Base-by-base conservation (phyloP, 2,797 vertebrate genomes). In the Halcyon leucocephala region DNA sequence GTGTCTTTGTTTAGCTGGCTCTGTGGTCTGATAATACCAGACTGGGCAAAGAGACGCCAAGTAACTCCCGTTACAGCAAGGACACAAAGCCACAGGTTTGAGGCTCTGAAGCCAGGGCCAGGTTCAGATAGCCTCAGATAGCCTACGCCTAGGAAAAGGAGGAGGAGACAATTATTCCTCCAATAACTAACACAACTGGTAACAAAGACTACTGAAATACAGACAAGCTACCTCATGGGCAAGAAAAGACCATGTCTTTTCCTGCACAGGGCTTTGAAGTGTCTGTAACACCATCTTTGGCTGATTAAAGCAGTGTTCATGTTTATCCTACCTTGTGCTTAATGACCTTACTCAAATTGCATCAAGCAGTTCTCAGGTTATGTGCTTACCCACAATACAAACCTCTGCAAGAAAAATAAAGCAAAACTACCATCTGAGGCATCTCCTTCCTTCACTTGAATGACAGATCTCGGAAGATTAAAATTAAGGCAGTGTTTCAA, bases 311-410 rank as follows among this genome's bases (percentile, higher is more conserved):
- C 41, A 92, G 67, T 31, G 71, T 39, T 96, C 82, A 35, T 17
- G 54, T 84, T 96, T 76, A 89, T 96, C 82, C 72, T 44, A 67
- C n/a, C 86, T 69, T 39, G 54, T 80, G 86, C 80, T 72, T 95
- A 90, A 95, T 64, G 94, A 95, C 79, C 71, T 93, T 44, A 77
- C 29, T 72, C 24, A 64, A 72, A 86, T 79, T 93, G 89, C 86
- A 95, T 92, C 93, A 82, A 76, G 72, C 70, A 76, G 42, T 7
- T 22, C 78, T 77, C 61, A 44, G 76, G 77, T 41, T 61, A 74
- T 24, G 15, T n/a, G 37, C 66, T 88, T 71, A 79, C 16, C 33
- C 70, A 22, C 2, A 35, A 82, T 33, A 81, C 2, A 58, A 72
- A 89, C 70, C 26, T 24, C 29, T n/a, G 77, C 58, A 51, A 52